Conservation (phyloP, 2,888 invertebrate species). For the Cotesia congregata region DNA sequence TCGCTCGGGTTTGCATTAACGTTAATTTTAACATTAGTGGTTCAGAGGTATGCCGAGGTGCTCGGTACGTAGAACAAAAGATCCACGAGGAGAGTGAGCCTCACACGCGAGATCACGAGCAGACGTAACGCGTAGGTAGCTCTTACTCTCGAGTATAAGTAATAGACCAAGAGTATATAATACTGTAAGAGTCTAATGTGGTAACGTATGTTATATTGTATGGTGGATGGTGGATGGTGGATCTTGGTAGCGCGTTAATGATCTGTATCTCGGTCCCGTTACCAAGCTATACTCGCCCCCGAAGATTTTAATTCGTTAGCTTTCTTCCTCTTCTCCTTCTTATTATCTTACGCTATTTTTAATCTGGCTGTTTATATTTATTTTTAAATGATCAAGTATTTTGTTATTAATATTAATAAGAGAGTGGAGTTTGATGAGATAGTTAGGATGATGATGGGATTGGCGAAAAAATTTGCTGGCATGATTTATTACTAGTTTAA, state of each 20-base stretch:
- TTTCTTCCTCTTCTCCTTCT: conserved; percentile 32
- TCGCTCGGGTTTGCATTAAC: not conserved
- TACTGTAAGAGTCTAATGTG: conserved; percentile 4
- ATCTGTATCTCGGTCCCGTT: conserved; percentile 64
- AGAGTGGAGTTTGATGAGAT: no score
- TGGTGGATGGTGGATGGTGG: no score
- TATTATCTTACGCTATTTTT: conserved; percentile 22
- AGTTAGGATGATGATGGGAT: no score
- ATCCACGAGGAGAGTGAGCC: not conserved
- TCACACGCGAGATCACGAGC: conserved; percentile 4
- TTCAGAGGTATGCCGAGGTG: not conserved
- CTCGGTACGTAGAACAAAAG: not conserved
- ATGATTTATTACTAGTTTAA: no score
- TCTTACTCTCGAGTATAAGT: not conserved
- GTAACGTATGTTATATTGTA: not conserved
- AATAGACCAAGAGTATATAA: not conserved
- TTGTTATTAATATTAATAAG: no score
- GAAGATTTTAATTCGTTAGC: conserved; percentile 36
- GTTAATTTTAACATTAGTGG: not conserved
- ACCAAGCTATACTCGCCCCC: conserved; percentile 47
- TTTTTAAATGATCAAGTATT: no score
- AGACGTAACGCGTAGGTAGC: conserved; percentile 17
- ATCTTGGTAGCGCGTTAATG: conserved; percentile 55
- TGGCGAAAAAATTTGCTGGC: no score
- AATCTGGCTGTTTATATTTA: conserved; percentile 13